Base-by-base conservation (phyloP, 1,140 invertebrate species). In the Tenebrio molitor region DNA sequence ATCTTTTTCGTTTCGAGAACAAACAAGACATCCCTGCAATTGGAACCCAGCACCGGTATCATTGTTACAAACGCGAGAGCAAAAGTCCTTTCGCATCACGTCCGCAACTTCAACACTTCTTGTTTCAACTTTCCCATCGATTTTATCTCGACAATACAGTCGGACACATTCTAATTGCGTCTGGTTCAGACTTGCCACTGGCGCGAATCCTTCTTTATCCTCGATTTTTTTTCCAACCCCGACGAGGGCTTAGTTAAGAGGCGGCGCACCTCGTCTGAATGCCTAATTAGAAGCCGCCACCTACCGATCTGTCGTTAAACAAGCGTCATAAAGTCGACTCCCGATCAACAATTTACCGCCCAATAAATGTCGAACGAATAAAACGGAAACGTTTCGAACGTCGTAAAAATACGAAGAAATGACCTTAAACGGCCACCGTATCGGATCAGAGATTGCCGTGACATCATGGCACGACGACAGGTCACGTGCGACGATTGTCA, bases 331-430 rank as follows among this genome's bases (percentile, higher is more conserved):
- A 39, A 39, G 5, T 39, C 2, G 12, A 12, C 36, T 3, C 3
- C 25, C 5, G 12, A 2, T 39, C 36, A n/a, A 3, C n/a, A 29
- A 58, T 58, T 58, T 29, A 58, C 50, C 12, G 12, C 3, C 50
- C 50, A 58, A 58, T 58, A 58, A 58, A 58, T 23, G 25, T 25
- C 5, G 23, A 29, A 50, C 44, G 50, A 58, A 58, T 58, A 58
- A 58, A 58, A 58, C 50, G 50, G 23, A 58, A 58, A 58, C 50
- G 50, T 58, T 58, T 29, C 50, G 19, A n/a, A 58, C 15, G 19
- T 58, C 50, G 50, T 58, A 58, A 58, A 58, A 58, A 58, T 58
- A 58, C 21, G 50, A 58, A 58, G 50, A 58, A 58, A 58, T 58
- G 50, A 25, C 50, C 50, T 29, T 58, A 58, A 58, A 58, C 23